Percentiles rank a stretch among this genome's conserved stretches.
phyloP scores from a whole-genome alignment of 2,113 vertebrate species.

The mouse (Mus musculus) region GRCm39 chr2:102001501-102002000 shows the following conservation, averaged over 20 bases:
- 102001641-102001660: neutral
- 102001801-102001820: neutral
- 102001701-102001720: neutral
- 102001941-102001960: no score
- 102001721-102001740: neutral
- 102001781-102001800: neutral
- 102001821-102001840: neutral
- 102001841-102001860: neutral
- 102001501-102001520: neutral
- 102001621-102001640: neutral
- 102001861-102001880: neutral
- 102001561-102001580: neutral
- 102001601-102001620: neutral
- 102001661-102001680: neutral
- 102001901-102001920: no score
- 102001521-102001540: neutral
- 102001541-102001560: neutral
- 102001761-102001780: neutral
- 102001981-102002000: no score
- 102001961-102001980: no score
- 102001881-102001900: neutral
- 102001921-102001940: no score
- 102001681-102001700: neutral
- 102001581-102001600: neutral
- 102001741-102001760: conserved; percentile 20